These are phyloP conservation scores for Argyrosomus japonicus DNA, from an alignment of 2,113 vertebrate species.

Conservation along the genomic window DNA sequence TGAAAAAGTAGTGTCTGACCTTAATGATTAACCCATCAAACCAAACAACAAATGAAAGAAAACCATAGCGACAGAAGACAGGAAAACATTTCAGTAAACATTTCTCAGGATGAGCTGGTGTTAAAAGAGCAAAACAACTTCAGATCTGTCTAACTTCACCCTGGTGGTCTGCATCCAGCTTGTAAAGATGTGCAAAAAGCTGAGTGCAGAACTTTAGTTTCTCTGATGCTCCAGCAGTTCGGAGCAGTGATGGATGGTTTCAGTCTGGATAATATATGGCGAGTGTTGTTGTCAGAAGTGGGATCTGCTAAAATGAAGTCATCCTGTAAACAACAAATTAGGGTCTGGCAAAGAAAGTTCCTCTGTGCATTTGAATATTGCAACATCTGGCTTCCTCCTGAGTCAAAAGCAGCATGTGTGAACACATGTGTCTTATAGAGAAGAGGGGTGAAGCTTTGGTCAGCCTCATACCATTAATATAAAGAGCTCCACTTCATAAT, in stretches of 20 bases:
- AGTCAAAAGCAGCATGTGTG: conserved; percentile 29
- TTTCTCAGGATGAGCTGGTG: background rate
- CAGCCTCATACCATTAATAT: background rate
- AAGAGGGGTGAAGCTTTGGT: background rate
- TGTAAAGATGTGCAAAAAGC: conserved; percentile 1
- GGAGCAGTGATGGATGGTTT: conserved; percentile 39
- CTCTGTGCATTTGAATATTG: conserved; percentile 36
- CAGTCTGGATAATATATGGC: conserved; percentile 34
- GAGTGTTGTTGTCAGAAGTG: conserved; percentile 51
- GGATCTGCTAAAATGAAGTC: conserved; percentile 64
- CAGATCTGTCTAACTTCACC: background rate
- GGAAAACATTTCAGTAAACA: conserved; percentile 5
- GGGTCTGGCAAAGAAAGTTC: conserved; percentile 43
- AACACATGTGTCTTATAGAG: conserved; percentile 16
- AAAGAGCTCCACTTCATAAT: background rate
- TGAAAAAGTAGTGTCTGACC: conserved; percentile 17
- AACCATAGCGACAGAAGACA: background rate
- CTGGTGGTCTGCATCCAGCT: conserved; percentile 12
- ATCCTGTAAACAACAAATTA: conserved; percentile 69
- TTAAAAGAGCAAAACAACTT: conserved; percentile 2
- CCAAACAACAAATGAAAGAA: background rate
- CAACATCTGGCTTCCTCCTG: conserved; percentile 70
- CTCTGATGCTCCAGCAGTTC: conserved; percentile 31
- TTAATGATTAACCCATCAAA: conserved; percentile 7
- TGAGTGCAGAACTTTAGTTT: conserved; percentile 24